Base-by-base conservation (phyloP, 2,888 invertebrate species). In the Allophyes oxyacanthae region DNA sequence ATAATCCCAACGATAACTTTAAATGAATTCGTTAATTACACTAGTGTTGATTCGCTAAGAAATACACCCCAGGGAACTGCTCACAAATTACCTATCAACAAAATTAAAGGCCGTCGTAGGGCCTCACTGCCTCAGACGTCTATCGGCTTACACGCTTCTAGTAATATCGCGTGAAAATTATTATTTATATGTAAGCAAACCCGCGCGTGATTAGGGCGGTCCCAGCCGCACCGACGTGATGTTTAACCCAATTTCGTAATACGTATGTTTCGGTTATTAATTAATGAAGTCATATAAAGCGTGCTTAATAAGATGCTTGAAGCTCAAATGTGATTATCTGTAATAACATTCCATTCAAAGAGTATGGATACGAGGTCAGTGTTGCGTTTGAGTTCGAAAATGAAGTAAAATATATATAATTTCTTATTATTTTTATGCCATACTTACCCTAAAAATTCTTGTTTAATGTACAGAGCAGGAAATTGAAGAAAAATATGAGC, bases 1-100 rank as follows among this genome's bases (percentile, higher is more conserved):
- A 86, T 75, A 74, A 69, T 76, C 74, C 73, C 61, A 49, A 74
- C 82, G 81, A 85, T 84, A 90, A 88, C 86, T 89, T 90, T 91
- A 91, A 90, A 92, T 86, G 88, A 92, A 89, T 89, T 84, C 85
- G 80, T 87, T 92, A 92, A 92, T 92, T 92, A 92, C 86, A 85
- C 78, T 89, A 90, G 90, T 91, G 91, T 91, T 91, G 91, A 90
- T 90, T 87, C 87, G 84, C 86, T 84, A 89, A 87, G 88, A 86
- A 86, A 83, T 77, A 82, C 81, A 82, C 88, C 80, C 83, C 67
- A 64, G 89, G 88, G 88, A 85, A 67, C 66, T 71, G 68, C 81
- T 67, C 71, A 66, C 79, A 87, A 90, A 91, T 90, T 90, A 89
- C 85, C 87, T 88, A 88, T 87, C 87, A 87, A 85, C 89, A 66